Conservation (phyloP, 2,888 invertebrate genomes). For the Clostera curtula region DNA sequence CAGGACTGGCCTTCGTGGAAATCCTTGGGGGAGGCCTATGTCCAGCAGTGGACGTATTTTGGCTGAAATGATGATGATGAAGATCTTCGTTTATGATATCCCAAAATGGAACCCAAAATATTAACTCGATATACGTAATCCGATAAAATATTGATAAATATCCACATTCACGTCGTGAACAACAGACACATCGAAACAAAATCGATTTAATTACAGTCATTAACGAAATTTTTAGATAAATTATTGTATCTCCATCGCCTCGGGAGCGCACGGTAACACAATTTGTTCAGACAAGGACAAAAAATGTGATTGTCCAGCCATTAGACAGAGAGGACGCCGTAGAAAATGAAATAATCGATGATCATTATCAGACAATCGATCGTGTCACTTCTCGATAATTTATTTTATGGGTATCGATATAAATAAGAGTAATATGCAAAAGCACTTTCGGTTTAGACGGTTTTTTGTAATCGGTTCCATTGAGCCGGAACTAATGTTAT, state of each 20-base stretch:
- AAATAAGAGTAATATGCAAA: conserved; percentile 24
- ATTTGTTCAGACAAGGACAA: conserved; percentile 28
- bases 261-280: conserved; percentile 45
- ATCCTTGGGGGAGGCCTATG: too few species aligned
- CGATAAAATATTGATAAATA: conserved; percentile 46
- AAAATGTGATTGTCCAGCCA: conserved; percentile 10
- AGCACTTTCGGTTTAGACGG: conserved; percentile 2
- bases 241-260: conserved; percentile 62
- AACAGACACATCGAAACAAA: conserved; percentile 44
- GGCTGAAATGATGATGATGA: not conserved
- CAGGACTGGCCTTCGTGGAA: too few species aligned
- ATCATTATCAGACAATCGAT: conserved; percentile 49
- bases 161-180: conserved; percentile 49
- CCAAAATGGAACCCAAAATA: conserved; percentile 28
- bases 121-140: conserved; percentile 30
- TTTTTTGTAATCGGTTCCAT: not conserved
- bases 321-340: conserved; percentile 23
- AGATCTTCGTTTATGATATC: too few species aligned
- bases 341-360: conserved; percentile 43
- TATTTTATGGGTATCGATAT: conserved; percentile 27
- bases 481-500: too few species aligned
- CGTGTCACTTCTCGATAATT: conserved; percentile 45
- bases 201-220: conserved; percentile 60
- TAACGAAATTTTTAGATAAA: conserved; percentile 60
- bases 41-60: too few species aligned